Evolutionary conservation across 2,888 invertebrate species (phyloP).

Genomic region (Scaptomyza tumidula): DNA sequence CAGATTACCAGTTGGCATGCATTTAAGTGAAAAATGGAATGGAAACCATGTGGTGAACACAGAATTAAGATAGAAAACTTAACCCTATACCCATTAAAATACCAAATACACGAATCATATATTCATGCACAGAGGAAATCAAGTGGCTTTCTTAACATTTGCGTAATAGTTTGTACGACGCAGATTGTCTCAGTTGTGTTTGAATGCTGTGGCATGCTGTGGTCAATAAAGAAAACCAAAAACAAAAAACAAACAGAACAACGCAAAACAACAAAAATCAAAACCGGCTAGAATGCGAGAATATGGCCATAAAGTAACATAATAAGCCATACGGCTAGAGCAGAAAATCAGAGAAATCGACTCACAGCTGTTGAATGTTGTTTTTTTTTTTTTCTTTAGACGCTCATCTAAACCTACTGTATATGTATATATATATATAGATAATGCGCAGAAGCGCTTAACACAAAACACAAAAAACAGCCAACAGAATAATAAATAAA

Average conservation of each 20-base stretch:
- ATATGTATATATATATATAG: slow-evolving; percentile 11
- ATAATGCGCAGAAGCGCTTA: slow-evolving; percentile 73
- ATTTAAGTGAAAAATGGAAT: slow-evolving; percentile 23
- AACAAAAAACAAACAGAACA: too few relatives aligned
- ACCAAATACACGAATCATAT: slow-evolving; percentile 21
- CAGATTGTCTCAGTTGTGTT: slow-evolving; percentile 43
- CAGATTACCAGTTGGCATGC: slow-evolving; percentile 16
- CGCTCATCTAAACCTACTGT: slow-evolving; percentile 7
- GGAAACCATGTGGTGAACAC: slow-evolving; percentile 13
- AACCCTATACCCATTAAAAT: slow-evolving; percentile 21
- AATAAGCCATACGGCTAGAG: slow-evolving; percentile 54
- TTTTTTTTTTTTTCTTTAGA: background rate
- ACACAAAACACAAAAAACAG: slow-evolving; percentile 17
- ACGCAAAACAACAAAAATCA: slow-evolving; percentile 6
- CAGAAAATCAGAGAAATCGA: slow-evolving; percentile 23
- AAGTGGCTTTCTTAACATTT: slow-evolving; percentile 33
- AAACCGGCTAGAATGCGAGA: slow-evolving; percentile 67
- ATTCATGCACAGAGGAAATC: slow-evolving; percentile 19
- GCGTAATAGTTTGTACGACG: slow-evolving; percentile 52
- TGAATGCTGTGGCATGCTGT: slow-evolving; percentile 30
- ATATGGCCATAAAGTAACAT: slow-evolving; percentile 61
- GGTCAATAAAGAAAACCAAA: slow-evolving; percentile 28
- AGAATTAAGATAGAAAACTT: slow-evolving; percentile 4
- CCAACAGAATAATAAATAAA: slow-evolving; percentile 36
- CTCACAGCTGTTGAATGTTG: slow-evolving; percentile 52